A percentile compares a stretch with the other conserved stretches of the same genome.
These are phyloP conservation scores for Ageneiosus marmoratus DNA, from an alignment of 2,113 vertebrate species.

Conservation along the genomic window DNA sequence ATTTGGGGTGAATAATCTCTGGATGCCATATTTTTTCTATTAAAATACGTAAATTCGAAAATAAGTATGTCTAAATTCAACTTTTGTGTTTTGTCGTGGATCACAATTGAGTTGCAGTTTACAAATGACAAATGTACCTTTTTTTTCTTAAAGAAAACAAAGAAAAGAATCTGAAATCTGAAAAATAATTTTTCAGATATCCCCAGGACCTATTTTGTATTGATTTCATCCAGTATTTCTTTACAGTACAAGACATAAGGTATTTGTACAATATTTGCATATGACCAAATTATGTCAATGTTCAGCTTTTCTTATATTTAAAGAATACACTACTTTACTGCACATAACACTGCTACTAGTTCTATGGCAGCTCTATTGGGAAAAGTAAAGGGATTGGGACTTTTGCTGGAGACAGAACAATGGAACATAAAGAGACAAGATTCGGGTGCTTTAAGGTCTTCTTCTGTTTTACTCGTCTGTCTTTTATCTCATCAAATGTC, in stretches of 20 bases:
- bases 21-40: no score
- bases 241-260: no score
- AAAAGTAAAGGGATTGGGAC: neutral
- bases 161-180: no score
- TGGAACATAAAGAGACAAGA: neutral
- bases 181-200: no score
- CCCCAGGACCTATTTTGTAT: neutral
- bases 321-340: neutral
- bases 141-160: neutral
- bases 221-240: neutral
- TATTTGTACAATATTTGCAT: no score
- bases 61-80: no score
- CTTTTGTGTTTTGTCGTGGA: no score
- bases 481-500: constrained; percentile 31
- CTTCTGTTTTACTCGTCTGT: neutral
- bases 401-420: neutral
- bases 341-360: neutral
- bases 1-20: neutral
- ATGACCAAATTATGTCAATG: neutral
- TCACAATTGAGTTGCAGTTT: no score
- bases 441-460: neutral
- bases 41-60: no score
- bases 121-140: neutral
- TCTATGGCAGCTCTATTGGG: neutral
- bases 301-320: neutral